These are phyloP conservation scores for Ochropacha duplaris DNA, from an alignment of 2,888 invertebrate genomes.

Conservation along the genomic window DNA sequence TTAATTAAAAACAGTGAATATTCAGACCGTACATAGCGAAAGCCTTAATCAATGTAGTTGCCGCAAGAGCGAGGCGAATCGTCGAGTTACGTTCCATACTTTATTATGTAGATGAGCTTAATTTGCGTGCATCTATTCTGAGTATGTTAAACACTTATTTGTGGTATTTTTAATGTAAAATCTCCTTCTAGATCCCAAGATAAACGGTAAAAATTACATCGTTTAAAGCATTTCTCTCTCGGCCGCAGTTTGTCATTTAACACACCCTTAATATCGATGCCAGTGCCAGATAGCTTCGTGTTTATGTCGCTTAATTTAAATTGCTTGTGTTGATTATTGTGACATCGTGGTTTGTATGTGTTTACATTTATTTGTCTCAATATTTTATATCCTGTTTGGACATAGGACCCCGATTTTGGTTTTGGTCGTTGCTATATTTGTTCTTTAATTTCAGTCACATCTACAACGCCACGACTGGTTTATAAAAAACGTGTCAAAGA, in stretches of 20 bases:
- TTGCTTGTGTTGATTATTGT: constrained; percentile 75
- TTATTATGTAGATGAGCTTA: constrained; percentile 57
- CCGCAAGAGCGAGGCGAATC: constrained; percentile 47
- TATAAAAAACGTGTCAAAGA: too few species aligned
- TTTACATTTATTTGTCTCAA: constrained; percentile 62
- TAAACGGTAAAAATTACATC: constrained; percentile 72
- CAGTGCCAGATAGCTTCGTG: constrained; percentile 72
- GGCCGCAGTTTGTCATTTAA: constrained; percentile 78
- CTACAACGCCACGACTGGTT: constrained; percentile 39
- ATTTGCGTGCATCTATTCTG: constrained; percentile 44
- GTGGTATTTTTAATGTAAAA: constrained; percentile 64
- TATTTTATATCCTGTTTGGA: constrained; percentile 31
- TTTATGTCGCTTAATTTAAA: constrained; percentile 80
- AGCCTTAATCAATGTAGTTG: constrained; percentile 56
- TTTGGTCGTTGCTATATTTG: neutral
- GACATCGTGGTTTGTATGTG: constrained; percentile 69
- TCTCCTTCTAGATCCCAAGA: constrained; percentile 63
- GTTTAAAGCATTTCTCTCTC: constrained; percentile 72
- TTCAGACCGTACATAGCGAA: constrained; percentile 54
- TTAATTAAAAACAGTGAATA: constrained; percentile 47
- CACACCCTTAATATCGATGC: constrained; percentile 78
- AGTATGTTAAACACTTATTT: constrained; percentile 59
- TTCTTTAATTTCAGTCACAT: constrained; percentile 24
- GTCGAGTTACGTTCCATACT: constrained; percentile 43
- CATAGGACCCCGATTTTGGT: neutral